Evolutionary conservation across 2,797 vertebrate species (phyloP).

Genomic region (Dryobates pubescens): DNA sequence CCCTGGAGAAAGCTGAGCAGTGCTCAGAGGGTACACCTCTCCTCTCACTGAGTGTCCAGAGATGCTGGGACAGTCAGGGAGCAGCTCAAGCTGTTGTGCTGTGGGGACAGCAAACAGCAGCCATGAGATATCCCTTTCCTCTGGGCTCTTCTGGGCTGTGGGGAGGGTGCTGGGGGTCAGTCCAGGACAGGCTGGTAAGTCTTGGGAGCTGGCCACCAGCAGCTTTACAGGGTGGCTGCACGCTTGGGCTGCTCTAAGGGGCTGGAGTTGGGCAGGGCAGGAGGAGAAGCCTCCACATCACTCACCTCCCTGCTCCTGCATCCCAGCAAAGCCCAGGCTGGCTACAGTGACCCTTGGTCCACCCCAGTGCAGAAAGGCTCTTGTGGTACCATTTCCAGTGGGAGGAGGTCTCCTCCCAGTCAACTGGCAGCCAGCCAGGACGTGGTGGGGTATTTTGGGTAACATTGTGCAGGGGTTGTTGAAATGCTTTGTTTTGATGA

Average conservation of each 20-base stretch:
- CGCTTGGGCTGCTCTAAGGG: not conserved
- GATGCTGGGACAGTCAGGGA: not conserved
- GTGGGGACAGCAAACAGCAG: not conserved
- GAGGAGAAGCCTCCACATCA: not conserved
- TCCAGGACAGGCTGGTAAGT: not conserved
- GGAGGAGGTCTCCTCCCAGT: slow-evolving; percentile 3
- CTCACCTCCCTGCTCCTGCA: not conserved
- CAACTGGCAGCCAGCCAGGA: not conserved
- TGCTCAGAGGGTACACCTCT: not conserved
- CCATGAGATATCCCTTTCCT: not conserved
- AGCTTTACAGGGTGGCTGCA: not conserved
- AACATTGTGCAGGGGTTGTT: slow-evolving; percentile 32
- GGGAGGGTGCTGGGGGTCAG: not conserved
- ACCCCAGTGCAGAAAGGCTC: not conserved
- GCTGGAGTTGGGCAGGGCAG: accelerated
- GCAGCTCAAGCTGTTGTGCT: not conserved
- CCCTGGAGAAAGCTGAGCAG: not conserved
- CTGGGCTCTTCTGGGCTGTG: not conserved
- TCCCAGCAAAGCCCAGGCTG: not conserved
- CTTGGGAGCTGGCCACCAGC: not conserved
- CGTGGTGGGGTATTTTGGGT: slow-evolving; percentile 37
- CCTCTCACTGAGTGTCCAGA: not conserved
- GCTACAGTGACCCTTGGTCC: not conserved
- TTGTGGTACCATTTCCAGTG: not conserved
- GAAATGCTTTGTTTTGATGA: slow-evolving; percentile 59